A percentile compares a stretch with the other conserved stretches of the same genome.
These are phyloP conservation scores for Cylas formicarius DNA, from an alignment of 1,140 invertebrate species.

Conservation along the genomic window DNA sequence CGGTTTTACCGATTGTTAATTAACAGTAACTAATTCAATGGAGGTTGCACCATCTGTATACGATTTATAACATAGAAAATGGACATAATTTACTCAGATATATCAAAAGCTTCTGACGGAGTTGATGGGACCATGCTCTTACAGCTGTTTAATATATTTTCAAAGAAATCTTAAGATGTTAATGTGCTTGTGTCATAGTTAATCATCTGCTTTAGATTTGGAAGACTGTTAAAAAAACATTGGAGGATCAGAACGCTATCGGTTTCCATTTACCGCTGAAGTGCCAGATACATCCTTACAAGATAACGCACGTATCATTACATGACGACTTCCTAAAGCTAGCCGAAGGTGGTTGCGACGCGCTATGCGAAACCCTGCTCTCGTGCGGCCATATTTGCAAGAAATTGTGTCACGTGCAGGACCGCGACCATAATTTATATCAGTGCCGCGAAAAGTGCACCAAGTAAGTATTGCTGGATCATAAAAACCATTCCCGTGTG, in stretches of 20 bases:
- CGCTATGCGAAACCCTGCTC: constrained; percentile 40
- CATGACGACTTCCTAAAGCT: constrained; percentile 43
- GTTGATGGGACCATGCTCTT: too few species aligned
- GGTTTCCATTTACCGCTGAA: constrained; percentile 42
- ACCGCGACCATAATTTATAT: constrained; percentile 42
- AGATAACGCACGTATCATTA: constrained; percentile 33
- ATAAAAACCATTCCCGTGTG: too few species aligned
- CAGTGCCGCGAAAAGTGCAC: constrained; percentile 42
- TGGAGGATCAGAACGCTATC: constrained; percentile 42
- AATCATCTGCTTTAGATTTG: constrained; percentile 42
- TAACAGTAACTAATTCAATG: too few species aligned
- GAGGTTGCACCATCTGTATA: too few species aligned
- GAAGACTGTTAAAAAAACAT: constrained; percentile 45
- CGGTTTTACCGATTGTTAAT: too few species aligned
- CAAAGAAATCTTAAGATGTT: too few species aligned
- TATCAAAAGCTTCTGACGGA: too few species aligned
- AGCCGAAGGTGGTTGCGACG: constrained; percentile 47
- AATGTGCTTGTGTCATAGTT: too few species aligned
- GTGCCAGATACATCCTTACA: constrained; percentile 46
- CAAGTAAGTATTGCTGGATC: constrained; percentile 30
- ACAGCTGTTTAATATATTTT: too few species aligned
- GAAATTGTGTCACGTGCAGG: constrained; percentile 47
- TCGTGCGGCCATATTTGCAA: constrained; percentile 51
- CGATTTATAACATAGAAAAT: too few species aligned
- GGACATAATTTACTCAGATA: too few species aligned